Base-by-base conservation (phyloP, 2,113 vertebrate species). In the Odontophorus gujanensis region DNA sequence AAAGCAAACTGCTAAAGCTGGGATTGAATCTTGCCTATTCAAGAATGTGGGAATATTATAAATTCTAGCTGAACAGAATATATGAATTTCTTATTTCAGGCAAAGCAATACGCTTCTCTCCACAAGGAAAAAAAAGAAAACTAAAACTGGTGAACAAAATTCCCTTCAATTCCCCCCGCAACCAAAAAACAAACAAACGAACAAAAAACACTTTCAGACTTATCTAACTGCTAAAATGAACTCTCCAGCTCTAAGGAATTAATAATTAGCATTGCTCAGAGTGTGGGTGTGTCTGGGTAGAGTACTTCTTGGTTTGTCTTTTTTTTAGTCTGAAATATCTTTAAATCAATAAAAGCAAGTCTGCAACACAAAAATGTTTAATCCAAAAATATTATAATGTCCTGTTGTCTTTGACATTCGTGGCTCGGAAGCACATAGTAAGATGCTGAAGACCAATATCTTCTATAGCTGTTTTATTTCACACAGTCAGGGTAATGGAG, bases 81-180 rank as follows among this genome's bases (percentile, higher is more conserved):
- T 58, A 21, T 43, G 0, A 62, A 30, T 62, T 74, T 8, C 26
- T 75, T 62, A 38, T 5, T 79, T 11, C 19, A 47, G 15, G 22
- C 6, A 57, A 61, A 58, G 9, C 3, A 61, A 42, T 38, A 78
- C 26, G 8, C 1, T 73, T 83, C 45, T 50, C 32, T 59, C 13
- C 30, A 76, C 6, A 57, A n/a, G 2, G 4, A 2, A 38, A 17
- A 34, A 55, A 53, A 24, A 17, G 55, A 61, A 38, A 62, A 62
- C 22, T 40, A 51, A 63, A 57, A 65, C 32, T 68, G 9, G 9
- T 42, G 72, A 68, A 40, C 2, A 72, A 77, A 77, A 61, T 69
- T 81, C 3, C 6, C 10, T 45, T 10, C 12, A 69, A 6, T 2
- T 48, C 14, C 3, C 0, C 2, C 21, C 9, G 11, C 2, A 13